These are phyloP conservation scores for Perccottus glenii DNA, from an alignment of 2,113 vertebrate species.

Conservation along the genomic window DNA sequence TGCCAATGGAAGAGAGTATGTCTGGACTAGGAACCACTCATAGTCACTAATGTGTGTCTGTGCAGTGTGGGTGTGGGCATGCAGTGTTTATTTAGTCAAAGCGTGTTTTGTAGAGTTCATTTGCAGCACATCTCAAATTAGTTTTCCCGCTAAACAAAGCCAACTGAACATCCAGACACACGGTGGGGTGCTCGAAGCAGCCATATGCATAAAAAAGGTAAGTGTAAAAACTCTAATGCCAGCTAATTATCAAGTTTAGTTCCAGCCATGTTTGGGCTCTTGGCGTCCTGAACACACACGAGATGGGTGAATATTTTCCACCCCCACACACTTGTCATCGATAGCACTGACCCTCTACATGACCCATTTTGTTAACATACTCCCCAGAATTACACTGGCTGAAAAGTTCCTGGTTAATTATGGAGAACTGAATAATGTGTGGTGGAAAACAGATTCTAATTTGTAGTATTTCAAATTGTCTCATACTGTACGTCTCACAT, in stretches of 20 bases:
- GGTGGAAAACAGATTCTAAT: neutral
- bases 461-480: too few relatives aligned
- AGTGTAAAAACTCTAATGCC: conserved; percentile 8
- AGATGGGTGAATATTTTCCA: conserved; percentile 15
- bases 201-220: neutral
- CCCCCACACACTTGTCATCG: neutral
- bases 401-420: conserved; percentile 16
- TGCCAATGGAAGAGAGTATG: conserved; percentile 38
- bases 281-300: conserved; percentile 12
- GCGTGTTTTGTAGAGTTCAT: conserved; percentile 9
- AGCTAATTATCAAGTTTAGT: conserved; percentile 21
- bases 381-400: neutral
- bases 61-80: conserved; percentile 20
- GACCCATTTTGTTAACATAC: neutral
- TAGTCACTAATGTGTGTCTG: conserved; percentile 15
- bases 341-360: conserved; percentile 4
- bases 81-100: conserved; percentile 23
- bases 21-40: conserved; percentile 27
- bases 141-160: neutral
- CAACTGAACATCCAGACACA: conserved; percentile 7
- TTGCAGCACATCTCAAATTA: conserved; percentile 12
- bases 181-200: neutral
- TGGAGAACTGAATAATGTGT: neutral
- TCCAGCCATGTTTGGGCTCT: neutral
- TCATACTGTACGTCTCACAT: too few relatives aligned